Percentiles rank a stretch among this genome's conserved stretches.
Evolutionary conservation across 2,888 invertebrate genomes (phyloP).

Genomic region (Gandaritis pyraliata): DNA sequence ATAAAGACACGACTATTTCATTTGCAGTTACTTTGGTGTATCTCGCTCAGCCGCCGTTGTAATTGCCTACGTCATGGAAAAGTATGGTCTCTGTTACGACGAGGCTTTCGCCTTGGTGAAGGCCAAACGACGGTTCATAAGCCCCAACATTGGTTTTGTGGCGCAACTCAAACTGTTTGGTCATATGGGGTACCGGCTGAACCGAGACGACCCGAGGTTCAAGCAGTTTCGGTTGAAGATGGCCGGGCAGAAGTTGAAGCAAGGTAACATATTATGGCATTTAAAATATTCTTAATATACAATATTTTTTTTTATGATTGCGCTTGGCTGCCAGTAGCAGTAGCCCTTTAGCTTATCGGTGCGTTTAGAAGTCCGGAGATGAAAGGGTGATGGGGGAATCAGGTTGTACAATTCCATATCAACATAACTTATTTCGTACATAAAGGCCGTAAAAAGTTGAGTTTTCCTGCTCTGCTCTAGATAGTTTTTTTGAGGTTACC

Average conservation of each 20-base stretch:
- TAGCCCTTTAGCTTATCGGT: no score
- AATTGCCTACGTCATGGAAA: slow-evolving; percentile 95
- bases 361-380: no score
- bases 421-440: no score
- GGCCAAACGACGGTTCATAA: slow-evolving; percentile 88
- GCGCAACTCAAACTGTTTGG: slow-evolving; percentile 91
- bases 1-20: no score
- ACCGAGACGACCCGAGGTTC: slow-evolving; percentile 87
- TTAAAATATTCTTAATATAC: no score
- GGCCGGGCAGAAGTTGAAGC: slow-evolving; percentile 91
- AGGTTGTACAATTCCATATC: no score
- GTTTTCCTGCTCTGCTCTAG: no score
- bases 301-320: no score
- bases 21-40: slow-evolving; percentile 91
- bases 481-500: no score
- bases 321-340: no score
- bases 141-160: slow-evolving; percentile 92
- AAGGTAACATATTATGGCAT: slow-evolving; percentile 74
- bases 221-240: slow-evolving; percentile 91
- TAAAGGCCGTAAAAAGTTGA: no score
- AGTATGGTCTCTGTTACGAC: slow-evolving; percentile 88
- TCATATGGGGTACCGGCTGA: slow-evolving; percentile 90
- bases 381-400: no score
- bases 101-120: slow-evolving; percentile 89
- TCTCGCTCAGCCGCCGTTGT: slow-evolving; percentile 95